Evolutionary conservation across 2,888 invertebrate species (phyloP).

Genomic region (Portevinia maculata): DNA sequence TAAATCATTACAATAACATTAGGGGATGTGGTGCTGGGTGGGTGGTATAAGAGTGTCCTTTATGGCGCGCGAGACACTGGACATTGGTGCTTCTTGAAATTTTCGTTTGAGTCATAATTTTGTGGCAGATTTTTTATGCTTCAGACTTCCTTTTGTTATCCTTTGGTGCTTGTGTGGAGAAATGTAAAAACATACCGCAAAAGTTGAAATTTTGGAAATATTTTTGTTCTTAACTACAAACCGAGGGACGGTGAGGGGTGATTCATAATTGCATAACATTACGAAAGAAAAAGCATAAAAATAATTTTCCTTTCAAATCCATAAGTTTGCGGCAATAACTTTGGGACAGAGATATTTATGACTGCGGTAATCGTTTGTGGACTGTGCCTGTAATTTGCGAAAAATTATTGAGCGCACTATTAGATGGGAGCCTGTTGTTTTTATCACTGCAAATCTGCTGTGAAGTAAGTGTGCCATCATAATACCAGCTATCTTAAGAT

Average conservation of each 20-base stretch:
- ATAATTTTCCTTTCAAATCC: constrained; percentile 35
- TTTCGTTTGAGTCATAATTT: constrained; percentile 72
- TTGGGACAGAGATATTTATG: constrained; percentile 65
- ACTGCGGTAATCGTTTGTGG: constrained; percentile 72
- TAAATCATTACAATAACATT: constrained; percentile 75
- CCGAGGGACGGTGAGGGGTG: constrained; percentile 7
- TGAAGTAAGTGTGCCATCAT: too few species aligned
- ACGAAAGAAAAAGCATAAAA: constrained; percentile 23
- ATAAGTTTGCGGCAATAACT: constrained; percentile 65
- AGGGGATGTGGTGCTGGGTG: constrained; percentile 4
- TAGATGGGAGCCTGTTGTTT: neutral
- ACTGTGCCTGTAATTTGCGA: constrained; percentile 32
- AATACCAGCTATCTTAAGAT: too few species aligned
- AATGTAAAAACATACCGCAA: constrained; percentile 28
- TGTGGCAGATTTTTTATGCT: constrained; percentile 75
- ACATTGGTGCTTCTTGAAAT: constrained; percentile 63
- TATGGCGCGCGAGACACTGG: constrained; percentile 62
- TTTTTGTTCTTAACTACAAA: constrained; percentile 44
- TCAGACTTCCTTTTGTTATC: constrained; percentile 56
- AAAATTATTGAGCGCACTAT: constrained; percentile 44
- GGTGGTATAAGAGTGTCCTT: constrained; percentile 53
- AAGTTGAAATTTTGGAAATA: constrained; percentile 36
- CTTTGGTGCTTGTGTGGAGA: constrained; percentile 17
- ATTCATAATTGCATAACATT: constrained; percentile 72
- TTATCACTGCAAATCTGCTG: constrained; percentile 25